These are phyloP conservation scores for Drosophila quadrilineata DNA, from an alignment of 1,140 invertebrate genomes.

Conservation along the genomic window DNA sequence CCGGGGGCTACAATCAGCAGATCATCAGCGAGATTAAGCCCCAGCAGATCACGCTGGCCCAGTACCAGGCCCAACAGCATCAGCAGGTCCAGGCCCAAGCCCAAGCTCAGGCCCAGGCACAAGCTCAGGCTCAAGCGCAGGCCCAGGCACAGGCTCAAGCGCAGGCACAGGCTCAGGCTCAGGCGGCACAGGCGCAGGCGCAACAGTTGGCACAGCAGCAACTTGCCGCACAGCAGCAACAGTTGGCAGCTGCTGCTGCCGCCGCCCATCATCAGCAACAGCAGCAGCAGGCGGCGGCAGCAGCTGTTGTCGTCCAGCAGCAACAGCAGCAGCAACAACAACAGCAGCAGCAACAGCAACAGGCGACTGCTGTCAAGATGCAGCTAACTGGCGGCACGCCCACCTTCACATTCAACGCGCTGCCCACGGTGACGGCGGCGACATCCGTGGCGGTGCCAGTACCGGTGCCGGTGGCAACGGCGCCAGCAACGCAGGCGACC, in stretches of 20 bases:
- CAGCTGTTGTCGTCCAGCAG: slow-evolving; percentile 51
- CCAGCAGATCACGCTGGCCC: slow-evolving; percentile 76
- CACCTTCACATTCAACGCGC: slow-evolving; percentile 72
- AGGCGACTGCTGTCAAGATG: slow-evolving; percentile 59
- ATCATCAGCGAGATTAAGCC: slow-evolving; percentile 80
- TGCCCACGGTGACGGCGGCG: slow-evolving; percentile 61
- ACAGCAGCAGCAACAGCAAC: slow-evolving; percentile 42
- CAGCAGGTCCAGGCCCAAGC: slow-evolving; percentile 61
- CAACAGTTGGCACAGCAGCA: slow-evolving; percentile 44
- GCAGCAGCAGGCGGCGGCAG: slow-evolving; percentile 47
- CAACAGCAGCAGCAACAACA: slow-evolving; percentile 64
- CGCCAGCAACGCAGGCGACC: slow-evolving; percentile 25
- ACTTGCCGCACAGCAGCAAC: slow-evolving; percentile 44
- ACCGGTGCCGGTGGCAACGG: slow-evolving; percentile 17
- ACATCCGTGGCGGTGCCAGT: slow-evolving; percentile 4
- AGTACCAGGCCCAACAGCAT: slow-evolving; percentile 77
- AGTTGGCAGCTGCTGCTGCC: slow-evolving; percentile 49
- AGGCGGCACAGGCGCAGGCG: slow-evolving; percentile 48
- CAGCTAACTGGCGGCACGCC: slow-evolving; percentile 66
- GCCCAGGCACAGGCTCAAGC: slow-evolving; percentile 37
- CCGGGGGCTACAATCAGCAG: slow-evolving; percentile 74
- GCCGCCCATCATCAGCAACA: slow-evolving; percentile 51
- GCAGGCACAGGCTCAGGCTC: slow-evolving; percentile 19
- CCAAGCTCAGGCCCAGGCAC: slow-evolving; percentile 47
- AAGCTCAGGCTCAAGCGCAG: slow-evolving; percentile 52